These are phyloP conservation scores for Alfaro cultratus DNA, from an alignment of 2,797 vertebrate genomes.

Conservation along the genomic window DNA sequence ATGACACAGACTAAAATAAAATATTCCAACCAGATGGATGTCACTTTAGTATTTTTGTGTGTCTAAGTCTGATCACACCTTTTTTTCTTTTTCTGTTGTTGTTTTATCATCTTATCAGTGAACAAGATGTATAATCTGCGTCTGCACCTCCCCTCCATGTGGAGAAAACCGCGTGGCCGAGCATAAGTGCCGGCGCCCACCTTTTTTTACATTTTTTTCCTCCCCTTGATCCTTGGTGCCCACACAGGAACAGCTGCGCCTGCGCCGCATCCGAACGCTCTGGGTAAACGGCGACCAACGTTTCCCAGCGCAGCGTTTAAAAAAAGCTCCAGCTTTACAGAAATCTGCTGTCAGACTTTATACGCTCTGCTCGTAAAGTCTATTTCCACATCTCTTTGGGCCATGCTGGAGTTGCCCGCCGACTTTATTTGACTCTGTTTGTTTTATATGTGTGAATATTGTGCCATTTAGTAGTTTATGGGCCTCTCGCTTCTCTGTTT, in stretches of 20 bases:
- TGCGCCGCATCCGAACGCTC: constrained; percentile 57
- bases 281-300: constrained; percentile 70
- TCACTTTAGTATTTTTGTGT: not conserved
- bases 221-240: constrained; percentile 58
- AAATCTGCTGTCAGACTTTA: constrained; percentile 71
- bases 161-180: constrained; percentile 38
- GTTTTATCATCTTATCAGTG: not conserved
- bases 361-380: constrained; percentile 72
- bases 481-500: constrained; percentile 55
- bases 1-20: constrained; percentile 14
- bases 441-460: constrained; percentile 78
- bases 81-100: not conserved
- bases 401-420: constrained; percentile 66
- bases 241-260: constrained; percentile 69
- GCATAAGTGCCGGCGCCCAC: constrained; percentile 59
- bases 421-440: constrained; percentile 74
- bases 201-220: constrained; percentile 35
- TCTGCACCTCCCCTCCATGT: constrained; percentile 47
- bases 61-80: not conserved
- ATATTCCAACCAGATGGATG: constrained; percentile 39
- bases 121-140: constrained; percentile 23
- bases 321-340: constrained; percentile 67
- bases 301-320: constrained; percentile 64
- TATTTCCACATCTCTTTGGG: constrained; percentile 76
- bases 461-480: constrained; percentile 69